Conservation (phyloP, 2,797 vertebrate genomes). For the Micromesistius poutassou region DNA sequence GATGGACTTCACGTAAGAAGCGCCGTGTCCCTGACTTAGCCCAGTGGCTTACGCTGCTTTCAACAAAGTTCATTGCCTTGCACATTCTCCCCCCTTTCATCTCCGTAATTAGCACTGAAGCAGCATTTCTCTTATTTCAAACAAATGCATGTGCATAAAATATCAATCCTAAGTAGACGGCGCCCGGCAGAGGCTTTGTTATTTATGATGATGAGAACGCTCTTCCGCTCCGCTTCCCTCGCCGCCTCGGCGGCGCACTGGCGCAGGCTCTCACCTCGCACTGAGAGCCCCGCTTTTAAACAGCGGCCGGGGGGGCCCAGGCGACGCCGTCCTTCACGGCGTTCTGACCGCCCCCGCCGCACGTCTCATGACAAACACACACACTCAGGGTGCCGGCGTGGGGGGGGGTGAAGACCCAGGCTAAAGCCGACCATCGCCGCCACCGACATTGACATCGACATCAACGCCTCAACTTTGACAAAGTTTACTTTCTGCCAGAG, state of each 20-base stretch:
- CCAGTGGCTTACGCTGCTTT: slow-evolving; percentile 50
- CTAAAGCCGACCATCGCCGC: background rate
- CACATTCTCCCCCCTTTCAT: slow-evolving; percentile 74
- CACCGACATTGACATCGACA: background rate
- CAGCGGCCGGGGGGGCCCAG: background rate
- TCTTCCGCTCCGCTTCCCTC: slow-evolving; percentile 60
- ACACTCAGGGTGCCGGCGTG: too few species aligned
- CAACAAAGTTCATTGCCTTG: slow-evolving; percentile 73
- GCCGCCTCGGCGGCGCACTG: slow-evolving; percentile 35
- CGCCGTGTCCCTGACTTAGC: slow-evolving; percentile 58
- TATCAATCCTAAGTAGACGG: slow-evolving; percentile 66
- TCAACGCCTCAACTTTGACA: background rate
- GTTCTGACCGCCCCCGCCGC: slow-evolving; percentile 6
- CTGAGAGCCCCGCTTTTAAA: slow-evolving; percentile 62
- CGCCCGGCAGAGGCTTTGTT: slow-evolving; percentile 73
- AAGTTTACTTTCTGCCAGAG: background rate
- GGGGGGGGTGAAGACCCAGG: too few species aligned
- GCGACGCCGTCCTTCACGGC: slow-evolving; percentile 29
- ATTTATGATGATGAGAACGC: slow-evolving; percentile 68
- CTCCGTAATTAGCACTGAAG: slow-evolving; percentile 76
- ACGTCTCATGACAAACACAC: background rate
- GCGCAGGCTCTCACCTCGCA: slow-evolving; percentile 44
- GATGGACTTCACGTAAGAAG: background rate
- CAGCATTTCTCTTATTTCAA: slow-evolving; percentile 76
- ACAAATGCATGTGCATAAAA: slow-evolving; percentile 80